Percentiles rank a stretch among this genome's conserved stretches.
Evolutionary conservation across 2,888 invertebrate species (phyloP).

Genomic region (Caenorhabditis auriculariae): DNA sequence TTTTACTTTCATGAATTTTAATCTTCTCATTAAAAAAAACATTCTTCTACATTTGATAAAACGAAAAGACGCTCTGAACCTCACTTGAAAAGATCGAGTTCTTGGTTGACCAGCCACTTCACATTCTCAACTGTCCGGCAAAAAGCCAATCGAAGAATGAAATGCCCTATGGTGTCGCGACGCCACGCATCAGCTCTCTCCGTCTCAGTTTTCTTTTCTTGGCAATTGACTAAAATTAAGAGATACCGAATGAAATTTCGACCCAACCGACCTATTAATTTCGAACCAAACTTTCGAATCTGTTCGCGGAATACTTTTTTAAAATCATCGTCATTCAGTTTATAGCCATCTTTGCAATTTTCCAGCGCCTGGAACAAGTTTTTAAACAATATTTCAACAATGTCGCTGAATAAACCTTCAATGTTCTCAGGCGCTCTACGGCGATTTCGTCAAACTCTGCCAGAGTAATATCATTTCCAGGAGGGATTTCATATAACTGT

Average conservation of each 20-base stretch:
- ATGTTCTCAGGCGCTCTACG: constrained; percentile 42
- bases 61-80: too few species aligned
- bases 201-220: neutral
- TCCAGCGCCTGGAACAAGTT: constrained; percentile 3
- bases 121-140: constrained; percentile 80
- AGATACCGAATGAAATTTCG: too few species aligned
- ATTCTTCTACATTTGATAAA: too few species aligned
- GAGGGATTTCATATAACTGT: constrained; percentile 45
- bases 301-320: constrained; percentile 2
- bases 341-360: constrained; percentile 22
- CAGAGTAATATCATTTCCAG: constrained; percentile 48
- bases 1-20: too few species aligned
- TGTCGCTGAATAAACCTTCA: constrained; percentile 21
- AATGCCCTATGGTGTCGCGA: constrained; percentile 86
- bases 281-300: constrained; percentile 1
- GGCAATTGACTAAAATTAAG: too few species aligned
- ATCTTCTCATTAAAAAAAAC: too few species aligned
- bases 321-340: constrained; percentile 12
- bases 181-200: constrained; percentile 21
- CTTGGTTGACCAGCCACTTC: constrained; percentile 84
- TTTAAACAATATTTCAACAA: neutral
- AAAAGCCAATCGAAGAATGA: constrained; percentile 85
- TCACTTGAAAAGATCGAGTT: constrained; percentile 82
- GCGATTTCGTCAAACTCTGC: constrained; percentile 56
- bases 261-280: constrained; percentile 12